Evolutionary conservation across 1,140 invertebrate genomes (phyloP).

Genomic region (Lasaia peninsularis): DNA sequence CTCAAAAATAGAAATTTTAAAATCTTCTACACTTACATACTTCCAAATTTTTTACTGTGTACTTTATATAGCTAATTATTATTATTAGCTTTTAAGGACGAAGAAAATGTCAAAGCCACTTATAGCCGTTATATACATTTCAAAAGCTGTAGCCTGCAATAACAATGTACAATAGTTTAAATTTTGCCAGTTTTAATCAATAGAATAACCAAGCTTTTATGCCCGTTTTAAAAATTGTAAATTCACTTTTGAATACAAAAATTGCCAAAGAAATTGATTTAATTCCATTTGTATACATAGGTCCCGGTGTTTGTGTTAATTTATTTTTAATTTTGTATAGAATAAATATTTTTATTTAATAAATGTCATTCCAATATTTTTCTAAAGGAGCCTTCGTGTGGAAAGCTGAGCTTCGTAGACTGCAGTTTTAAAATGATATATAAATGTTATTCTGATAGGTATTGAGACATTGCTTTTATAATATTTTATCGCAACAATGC

Average conservation of each 20-base stretch:
- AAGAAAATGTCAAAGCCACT: neutral
- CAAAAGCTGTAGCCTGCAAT: conserved; percentile 14
- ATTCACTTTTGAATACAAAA: conserved; percentile 73
- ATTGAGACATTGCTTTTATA: no score
- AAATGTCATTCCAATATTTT: conserved; percentile 68
- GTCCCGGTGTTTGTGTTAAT: conserved; percentile 9
- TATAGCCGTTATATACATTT: neutral
- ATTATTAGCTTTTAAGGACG: neutral
- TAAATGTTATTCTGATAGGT: no score
- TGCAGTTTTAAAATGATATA: no score
- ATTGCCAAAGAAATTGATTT: conserved; percentile 73
- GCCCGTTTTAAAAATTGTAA: conserved; percentile 70
- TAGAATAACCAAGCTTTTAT: conserved; percentile 56
- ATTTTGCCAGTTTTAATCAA: conserved; percentile 67
- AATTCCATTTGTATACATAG: conserved; percentile 31
- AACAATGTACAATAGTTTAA: conserved; percentile 55
- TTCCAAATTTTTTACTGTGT: no score
- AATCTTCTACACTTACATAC: no score
- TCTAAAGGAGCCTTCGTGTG: conserved; percentile 34
- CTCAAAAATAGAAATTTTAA: conserved; percentile 49
- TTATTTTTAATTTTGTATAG: conserved; percentile 22
- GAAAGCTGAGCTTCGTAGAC: neutral
- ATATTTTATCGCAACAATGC: no score
- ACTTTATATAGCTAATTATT: no score
- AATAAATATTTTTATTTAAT: conserved; percentile 13